Conservation (phyloP, 2,113 vertebrate genomes). For the Anolis carolinensis region DNA sequence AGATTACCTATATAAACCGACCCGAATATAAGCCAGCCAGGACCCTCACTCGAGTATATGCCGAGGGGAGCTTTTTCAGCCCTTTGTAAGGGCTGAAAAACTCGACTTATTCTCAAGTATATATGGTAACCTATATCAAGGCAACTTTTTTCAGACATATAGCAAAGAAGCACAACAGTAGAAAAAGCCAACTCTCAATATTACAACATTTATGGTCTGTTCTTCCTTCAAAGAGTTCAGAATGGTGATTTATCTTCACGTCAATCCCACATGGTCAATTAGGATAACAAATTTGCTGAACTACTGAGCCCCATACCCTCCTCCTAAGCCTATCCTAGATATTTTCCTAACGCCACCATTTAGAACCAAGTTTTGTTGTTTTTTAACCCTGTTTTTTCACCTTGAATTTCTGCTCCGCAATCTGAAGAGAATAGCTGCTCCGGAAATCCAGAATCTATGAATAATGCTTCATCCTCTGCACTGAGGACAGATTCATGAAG, state of each 20-base stretch:
- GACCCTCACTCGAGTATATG: too few species aligned
- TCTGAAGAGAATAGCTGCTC: not conserved
- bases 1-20: too few species aligned
- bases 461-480: not conserved
- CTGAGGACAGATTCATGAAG: not conserved
- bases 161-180: not conserved
- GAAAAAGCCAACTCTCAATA: not conserved
- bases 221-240: not conserved
- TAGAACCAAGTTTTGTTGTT: not conserved
- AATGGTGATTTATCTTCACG: not conserved
- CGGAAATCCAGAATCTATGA: not conserved
- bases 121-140: not conserved
- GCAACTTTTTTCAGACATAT: not conserved
- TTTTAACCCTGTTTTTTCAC: not conserved
- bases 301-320: too few species aligned
- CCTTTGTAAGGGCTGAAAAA: too few species aligned
- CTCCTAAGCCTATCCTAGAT: not conserved
- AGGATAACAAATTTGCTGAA: not conserved
- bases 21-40: too few species aligned
- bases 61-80: too few species aligned
- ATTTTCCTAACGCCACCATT: not conserved
- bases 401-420: not conserved
- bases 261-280: not conserved
- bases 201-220: not conserved
- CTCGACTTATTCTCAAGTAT: too few species aligned